Evolutionary conservation across 2,888 invertebrate genomes (phyloP), one percentile per base, ranked within the genome.

Genomic region (Melipona bicolor): DNA sequence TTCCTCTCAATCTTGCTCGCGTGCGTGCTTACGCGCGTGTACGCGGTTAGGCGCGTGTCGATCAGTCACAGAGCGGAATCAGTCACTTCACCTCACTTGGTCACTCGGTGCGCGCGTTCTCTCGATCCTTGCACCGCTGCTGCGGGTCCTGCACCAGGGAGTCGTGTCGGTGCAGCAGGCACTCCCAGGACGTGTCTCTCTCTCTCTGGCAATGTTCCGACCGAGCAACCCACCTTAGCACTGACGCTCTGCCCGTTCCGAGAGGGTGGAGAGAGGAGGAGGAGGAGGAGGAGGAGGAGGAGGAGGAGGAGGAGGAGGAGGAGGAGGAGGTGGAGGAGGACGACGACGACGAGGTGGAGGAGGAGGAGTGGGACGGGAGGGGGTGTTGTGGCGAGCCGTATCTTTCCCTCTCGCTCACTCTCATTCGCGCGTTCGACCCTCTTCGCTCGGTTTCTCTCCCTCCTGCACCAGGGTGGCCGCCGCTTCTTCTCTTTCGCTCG

Each of bases 191-290:
- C 93, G 93, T 92, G 86, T 91, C 91, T 89, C 89, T 83, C 89
- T 88, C 92, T 89, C 91, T 90, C 92, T 91, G 90, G 89, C 92
- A 92, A 92, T 92, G 92, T 91, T 91, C 92, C 93, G 93, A 92
- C 91, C 92, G 91, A 92, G 93, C 93, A 93, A 93, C 93, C 93
- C 93, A 92, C 91, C 94, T 93, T 93, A 93, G 93, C 92, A 93
- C 93, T 93, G 92, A 93, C 92, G 93, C 92, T 88, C 90, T 92
- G 91, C 91, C 92, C 93, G 92, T 91, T 93, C 92, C 91, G 90
- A 90, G 90, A 90, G 52, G 9, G 82, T 73, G 54, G 69, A 67
- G 11, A 32, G 64, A 19, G 49, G 52, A 36, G 5, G n/a, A 15
- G n/a, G n/a, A n/a, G n/a, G n/a, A n/a, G n/a, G n/a, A n/a, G n/a